These are phyloP conservation scores for Molorchus minor DNA, from an alignment of 2,888 invertebrate genomes.

Conservation along the genomic window DNA sequence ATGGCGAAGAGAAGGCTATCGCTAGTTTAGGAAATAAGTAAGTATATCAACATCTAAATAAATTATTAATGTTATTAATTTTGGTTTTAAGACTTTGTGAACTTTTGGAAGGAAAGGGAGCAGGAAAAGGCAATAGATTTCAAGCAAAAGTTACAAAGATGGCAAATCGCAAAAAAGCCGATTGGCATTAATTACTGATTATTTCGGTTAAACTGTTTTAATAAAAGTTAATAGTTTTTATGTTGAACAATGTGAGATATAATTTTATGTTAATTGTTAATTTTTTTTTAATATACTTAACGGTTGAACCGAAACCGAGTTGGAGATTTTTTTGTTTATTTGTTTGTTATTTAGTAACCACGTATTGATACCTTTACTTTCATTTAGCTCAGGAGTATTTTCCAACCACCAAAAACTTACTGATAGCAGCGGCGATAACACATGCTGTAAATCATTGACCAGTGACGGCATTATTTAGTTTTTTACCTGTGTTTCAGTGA, in stretches of 20 bases:
- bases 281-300: too few species aligned
- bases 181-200: slow-evolving; percentile 68
- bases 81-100: slow-evolving; percentile 69
- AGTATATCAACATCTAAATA: slow-evolving; percentile 51
- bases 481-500: too few species aligned
- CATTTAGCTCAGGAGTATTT: too few species aligned
- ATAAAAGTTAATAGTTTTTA: slow-evolving; percentile 20
- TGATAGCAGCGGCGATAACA: too few species aligned
- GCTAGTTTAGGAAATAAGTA: slow-evolving; percentile 70
- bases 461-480: too few species aligned
- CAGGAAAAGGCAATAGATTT: slow-evolving; percentile 75
- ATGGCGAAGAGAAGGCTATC: slow-evolving; percentile 67
- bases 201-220: too few species aligned
- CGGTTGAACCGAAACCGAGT: too few species aligned
- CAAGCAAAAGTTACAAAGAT: slow-evolving; percentile 81
- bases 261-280: slow-evolving; percentile 1
- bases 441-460: too few species aligned
- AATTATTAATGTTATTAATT: slow-evolving; percentile 13
- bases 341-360: too few species aligned
- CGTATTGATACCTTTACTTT: too few species aligned
- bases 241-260: not conserved
- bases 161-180: slow-evolving; percentile 71
- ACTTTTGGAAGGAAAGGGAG: slow-evolving; percentile 79
- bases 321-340: too few species aligned
- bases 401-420: too few species aligned